phyloP scores from a whole-genome alignment of 2,888 invertebrate species.

The Caenorhabditis afra region DNA sequence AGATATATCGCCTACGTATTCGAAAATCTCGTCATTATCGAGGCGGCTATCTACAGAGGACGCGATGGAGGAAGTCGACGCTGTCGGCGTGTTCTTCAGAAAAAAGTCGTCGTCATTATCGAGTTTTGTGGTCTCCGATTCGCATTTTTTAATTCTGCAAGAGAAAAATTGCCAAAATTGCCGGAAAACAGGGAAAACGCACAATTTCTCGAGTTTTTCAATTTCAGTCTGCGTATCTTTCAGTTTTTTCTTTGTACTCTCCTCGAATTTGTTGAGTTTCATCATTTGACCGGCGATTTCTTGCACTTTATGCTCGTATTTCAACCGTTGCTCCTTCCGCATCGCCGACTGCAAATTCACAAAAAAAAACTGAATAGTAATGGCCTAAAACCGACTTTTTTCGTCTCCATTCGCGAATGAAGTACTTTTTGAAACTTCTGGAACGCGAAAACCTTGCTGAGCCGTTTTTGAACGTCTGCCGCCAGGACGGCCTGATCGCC shows the following conservation, averaged over 20 bases:
- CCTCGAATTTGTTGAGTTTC: conserved; percentile 23
- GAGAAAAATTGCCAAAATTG: not conserved
- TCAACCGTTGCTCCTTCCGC: conserved; percentile 25
- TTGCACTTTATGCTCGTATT: conserved; percentile 12
- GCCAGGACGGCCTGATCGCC: conserved; percentile 15
- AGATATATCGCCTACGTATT: conserved; percentile 19
- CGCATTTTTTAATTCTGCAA: conserved; percentile 26
- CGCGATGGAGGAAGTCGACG: conserved; percentile 25
- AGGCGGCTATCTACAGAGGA: not conserved
- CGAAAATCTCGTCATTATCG: conserved; percentile 30
- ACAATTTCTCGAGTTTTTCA: conserved; percentile 28
- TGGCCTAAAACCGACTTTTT: conserved; percentile 7
- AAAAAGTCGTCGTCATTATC: conserved; percentile 35
- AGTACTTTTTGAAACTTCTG: conserved; percentile 36
- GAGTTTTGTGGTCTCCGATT: not conserved
- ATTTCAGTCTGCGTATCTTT: conserved; percentile 27
- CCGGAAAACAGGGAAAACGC: not conserved
- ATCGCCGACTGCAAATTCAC: conserved; percentile 16
- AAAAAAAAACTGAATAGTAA: not conserved
- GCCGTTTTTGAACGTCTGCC: conserved; percentile 6
- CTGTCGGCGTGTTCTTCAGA: conserved; percentile 19
- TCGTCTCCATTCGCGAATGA: conserved; percentile 19
- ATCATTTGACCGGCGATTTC: conserved; percentile 13
- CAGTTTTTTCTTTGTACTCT: conserved; percentile 28
- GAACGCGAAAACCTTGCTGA: conserved; percentile 17